These are phyloP conservation scores for Sardina pilchardus DNA, from an alignment of 2,113 vertebrate genomes.

Conservation along the genomic window DNA sequence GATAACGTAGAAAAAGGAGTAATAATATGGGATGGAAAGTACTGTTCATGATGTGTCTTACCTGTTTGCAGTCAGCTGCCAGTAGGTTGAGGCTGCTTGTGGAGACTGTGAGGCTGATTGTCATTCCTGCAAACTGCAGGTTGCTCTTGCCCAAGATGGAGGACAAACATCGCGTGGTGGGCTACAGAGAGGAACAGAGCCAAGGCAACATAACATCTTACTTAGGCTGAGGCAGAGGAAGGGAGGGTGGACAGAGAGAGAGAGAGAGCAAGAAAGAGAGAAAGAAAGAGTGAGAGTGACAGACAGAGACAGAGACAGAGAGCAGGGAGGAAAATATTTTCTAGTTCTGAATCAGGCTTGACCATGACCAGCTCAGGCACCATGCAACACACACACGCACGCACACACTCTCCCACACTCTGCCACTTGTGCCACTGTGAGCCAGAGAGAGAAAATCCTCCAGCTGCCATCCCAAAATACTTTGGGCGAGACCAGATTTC, in stretches of 20 bases:
- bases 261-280: not conserved
- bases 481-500: not conserved
- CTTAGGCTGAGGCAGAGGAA: too few species aligned
- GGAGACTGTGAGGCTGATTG: constrained; percentile 95
- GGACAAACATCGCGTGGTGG: constrained; percentile 83
- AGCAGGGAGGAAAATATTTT: not conserved
- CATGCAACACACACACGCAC: not conserved
- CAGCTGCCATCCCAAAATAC: too few species aligned
- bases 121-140: constrained; percentile 97
- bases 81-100: constrained; percentile 98
- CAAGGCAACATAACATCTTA: not conserved
- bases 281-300: not conserved
- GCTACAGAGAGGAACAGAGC: constrained; percentile 67
- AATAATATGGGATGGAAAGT: too few species aligned
- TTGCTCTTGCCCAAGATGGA: constrained; percentile 97
- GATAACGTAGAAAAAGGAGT: too few species aligned
- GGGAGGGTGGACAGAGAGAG: too few species aligned
- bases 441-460: not conserved
- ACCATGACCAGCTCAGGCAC: not conserved
- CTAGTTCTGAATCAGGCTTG: constrained; percentile 16
- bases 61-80: constrained; percentile 97
- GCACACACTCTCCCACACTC: too few species aligned
- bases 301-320: not conserved
- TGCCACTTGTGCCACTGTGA: not conserved
- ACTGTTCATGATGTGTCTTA: too few species aligned